A percentile compares a stretch with the other conserved stretches of the same genome.
Conservation (phyloP, 1,140 invertebrate genomes). For the Heliconius himera region DNA sequence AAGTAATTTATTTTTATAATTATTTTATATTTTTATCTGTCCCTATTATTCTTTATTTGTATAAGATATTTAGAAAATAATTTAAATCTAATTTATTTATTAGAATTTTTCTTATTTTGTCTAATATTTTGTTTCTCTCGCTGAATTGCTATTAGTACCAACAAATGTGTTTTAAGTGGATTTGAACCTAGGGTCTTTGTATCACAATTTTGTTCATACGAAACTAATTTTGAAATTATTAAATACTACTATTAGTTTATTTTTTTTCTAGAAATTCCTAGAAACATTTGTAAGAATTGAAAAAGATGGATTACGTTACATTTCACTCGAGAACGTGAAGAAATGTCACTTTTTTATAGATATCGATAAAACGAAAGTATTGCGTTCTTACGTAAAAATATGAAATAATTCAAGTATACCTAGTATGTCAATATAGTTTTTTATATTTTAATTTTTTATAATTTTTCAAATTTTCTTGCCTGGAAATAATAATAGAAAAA, state of each 20-base stretch:
- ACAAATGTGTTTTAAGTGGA: too few species aligned
- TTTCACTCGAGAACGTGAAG: constrained; percentile 11
- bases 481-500: too few species aligned
- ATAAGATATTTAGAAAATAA: not conserved
- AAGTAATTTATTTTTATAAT: constrained; percentile 28
- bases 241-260: too few species aligned
- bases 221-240: too few species aligned
- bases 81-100: not conserved
- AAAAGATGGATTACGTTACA: not conserved
- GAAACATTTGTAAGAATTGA: not conserved
- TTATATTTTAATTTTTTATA: too few species aligned
- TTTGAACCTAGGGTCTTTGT: too few species aligned
- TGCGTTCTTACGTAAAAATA: constrained; percentile 1
- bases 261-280: not conserved
- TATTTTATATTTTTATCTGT: constrained; percentile 54
- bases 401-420: not conserved
- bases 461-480: too few species aligned
- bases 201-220: too few species aligned
- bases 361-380: not conserved
- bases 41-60: constrained; percentile 50
- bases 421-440: too few species aligned
- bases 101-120: too few species aligned
- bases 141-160: too few species aligned
- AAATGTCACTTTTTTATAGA: constrained; percentile 14
- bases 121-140: too few species aligned